These are phyloP conservation scores for Dryadula phaetusa DNA, from an alignment of 2,888 invertebrate genomes.

Conservation along the genomic window DNA sequence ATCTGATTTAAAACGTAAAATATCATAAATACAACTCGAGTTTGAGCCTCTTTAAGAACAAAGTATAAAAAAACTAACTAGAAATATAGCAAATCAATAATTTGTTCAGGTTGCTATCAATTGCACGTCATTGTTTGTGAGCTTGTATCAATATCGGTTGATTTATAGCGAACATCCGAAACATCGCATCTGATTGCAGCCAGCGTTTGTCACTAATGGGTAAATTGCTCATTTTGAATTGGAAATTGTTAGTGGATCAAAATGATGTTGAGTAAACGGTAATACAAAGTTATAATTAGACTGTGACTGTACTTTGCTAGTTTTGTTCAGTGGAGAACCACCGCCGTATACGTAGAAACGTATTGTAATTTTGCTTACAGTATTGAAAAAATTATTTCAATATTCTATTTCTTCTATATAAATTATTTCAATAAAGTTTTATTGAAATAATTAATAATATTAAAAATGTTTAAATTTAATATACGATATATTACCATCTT, in stretches of 20 bases:
- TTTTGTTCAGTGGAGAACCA: neutral
- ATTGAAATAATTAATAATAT: no score
- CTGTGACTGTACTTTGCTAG: neutral
- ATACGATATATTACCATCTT: no score
- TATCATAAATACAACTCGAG: no score
- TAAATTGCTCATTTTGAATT: conserved; percentile 46
- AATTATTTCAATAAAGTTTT: no score
- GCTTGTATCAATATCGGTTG: conserved; percentile 39
- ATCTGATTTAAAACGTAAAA: no score
- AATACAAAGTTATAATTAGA: neutral
- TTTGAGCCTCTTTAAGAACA: no score
- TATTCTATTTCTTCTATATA: no score
- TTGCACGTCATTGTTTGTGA: conserved; percentile 24
- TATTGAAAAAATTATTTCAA: neutral
- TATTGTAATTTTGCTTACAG: neutral
- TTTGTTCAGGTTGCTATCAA: conserved; percentile 29
- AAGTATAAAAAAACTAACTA: neutral
- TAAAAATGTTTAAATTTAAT: no score
- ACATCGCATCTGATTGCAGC: conserved; percentile 44
- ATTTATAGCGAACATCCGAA: conserved; percentile 42
- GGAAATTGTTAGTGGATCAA: conserved; percentile 18
- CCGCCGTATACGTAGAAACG: no score
- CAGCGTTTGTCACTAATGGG: conserved; percentile 50
- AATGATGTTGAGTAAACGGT: neutral
- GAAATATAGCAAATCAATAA: neutral